These are phyloP conservation scores for Pollenia amentaria DNA, from an alignment of 2,888 invertebrate genomes.

Conservation along the genomic window DNA sequence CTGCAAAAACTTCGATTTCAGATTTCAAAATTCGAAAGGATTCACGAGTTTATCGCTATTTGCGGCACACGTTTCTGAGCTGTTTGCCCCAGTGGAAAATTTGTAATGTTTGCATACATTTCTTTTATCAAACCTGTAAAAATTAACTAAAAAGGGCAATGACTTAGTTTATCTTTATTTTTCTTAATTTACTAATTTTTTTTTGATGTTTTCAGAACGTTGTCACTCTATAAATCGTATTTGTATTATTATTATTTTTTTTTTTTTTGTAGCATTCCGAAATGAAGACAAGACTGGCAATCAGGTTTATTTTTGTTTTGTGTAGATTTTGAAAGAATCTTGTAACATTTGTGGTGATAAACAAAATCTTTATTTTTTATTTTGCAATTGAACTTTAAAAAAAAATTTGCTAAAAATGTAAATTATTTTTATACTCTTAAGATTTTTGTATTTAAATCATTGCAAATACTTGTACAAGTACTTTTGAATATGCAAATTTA, in stretches of 20 bases:
- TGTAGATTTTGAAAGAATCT: slow-evolving; percentile 1
- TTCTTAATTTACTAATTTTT: too few relatives aligned
- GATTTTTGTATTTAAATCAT: not conserved
- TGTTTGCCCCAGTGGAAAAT: too few relatives aligned
- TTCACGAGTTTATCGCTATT: too few relatives aligned
- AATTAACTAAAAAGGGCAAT: slow-evolving; percentile 20
- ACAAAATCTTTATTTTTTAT: not conserved
- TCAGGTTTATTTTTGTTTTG: slow-evolving; percentile 12
- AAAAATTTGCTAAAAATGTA: slow-evolving; percentile 14
- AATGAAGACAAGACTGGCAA: slow-evolving; percentile 39
- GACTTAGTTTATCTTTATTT: slow-evolving; percentile 23
- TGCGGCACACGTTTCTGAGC: too few relatives aligned
- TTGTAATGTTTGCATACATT: too few relatives aligned
- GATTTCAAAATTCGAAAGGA: too few relatives aligned
- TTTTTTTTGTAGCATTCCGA: slow-evolving; percentile 10
- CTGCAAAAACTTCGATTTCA: too few relatives aligned
- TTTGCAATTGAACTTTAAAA: slow-evolving; percentile 27
- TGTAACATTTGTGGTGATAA: slow-evolving; percentile 35
- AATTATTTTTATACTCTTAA: not conserved
- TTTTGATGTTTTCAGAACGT: slow-evolving; percentile 23
- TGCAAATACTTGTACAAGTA: slow-evolving; percentile 2
- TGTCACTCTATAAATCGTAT: slow-evolving; percentile 5
- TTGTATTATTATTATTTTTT: too few relatives aligned
- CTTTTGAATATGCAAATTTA: slow-evolving; percentile 18
- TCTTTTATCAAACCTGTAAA: too few relatives aligned